A percentile compares a stretch with the other conserved stretches of the same genome.
Conservation (phyloP, 2,113 vertebrate species). For the Pionites leucogaster region DNA sequence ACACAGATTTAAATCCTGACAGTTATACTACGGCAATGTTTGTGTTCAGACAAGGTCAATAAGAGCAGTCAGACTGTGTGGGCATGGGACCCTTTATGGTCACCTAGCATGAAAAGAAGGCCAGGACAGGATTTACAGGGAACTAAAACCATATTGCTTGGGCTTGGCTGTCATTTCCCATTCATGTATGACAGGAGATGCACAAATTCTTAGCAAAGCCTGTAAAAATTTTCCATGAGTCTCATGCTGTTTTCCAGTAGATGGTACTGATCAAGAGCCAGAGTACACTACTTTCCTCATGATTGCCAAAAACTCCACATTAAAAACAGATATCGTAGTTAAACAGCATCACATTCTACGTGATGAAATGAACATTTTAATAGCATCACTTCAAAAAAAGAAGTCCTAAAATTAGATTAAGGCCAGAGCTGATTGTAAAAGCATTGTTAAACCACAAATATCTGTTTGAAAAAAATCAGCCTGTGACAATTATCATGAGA, state of each 20-base stretch:
- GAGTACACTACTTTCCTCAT: conserved; percentile 61
- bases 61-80: neutral
- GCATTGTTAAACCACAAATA: conserved; percentile 69
- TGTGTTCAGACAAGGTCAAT: neutral
- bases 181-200: conserved; percentile 39
- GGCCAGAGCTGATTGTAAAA: conserved; percentile 68
- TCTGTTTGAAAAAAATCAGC: conserved; percentile 48
- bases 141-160: conserved; percentile 10
- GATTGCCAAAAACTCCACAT: conserved; percentile 51
- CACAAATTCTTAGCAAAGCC: conserved; percentile 49
- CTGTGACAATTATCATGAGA: conserved; percentile 42
- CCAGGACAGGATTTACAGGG: neutral
- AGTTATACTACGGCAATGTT: neutral
- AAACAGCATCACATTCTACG: conserved; percentile 67
- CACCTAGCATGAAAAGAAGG: neutral
- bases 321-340: conserved; percentile 67
- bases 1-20: neutral
- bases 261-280: conserved; percentile 60
- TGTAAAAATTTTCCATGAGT: conserved; percentile 47
- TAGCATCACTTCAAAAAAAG: conserved; percentile 63
- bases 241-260: conserved; percentile 53
- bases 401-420: conserved; percentile 68
- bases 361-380: conserved; percentile 57
- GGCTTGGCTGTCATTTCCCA: conserved; percentile 15
- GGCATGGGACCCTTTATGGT: neutral